Evolutionary conservation across 2,888 invertebrate species (phyloP), one percentile per base, ranked within the genome.

Genomic region (Acanthacorydalis orientalis): DNA sequence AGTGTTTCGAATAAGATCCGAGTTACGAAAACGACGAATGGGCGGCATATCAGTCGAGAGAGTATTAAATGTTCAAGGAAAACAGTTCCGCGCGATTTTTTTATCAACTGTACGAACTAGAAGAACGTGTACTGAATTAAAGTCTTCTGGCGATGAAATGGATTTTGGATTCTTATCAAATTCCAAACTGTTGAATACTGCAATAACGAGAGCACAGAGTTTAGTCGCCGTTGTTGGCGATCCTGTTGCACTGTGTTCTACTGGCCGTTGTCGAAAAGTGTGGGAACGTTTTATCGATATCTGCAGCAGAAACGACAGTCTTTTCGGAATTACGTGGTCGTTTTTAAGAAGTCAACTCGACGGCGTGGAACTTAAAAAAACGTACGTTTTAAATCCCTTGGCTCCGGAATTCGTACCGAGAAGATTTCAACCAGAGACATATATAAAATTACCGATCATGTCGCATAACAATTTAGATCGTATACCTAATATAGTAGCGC

Each of bases 21-120:
- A 86, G 57, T 63, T 89, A 47, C 68, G 86, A 31, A 84, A 84
- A 58, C 72, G 79, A 6, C 72, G 79, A 32, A 72, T 88, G 64
- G 75, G 75, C 52, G 79, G 80, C 49, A 80, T 88, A 41, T 82
- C 83, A 10, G 88, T 88, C 2, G 88, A 88, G 59, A 68, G 87
- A 49, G 86, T 88, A 3, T 68, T 85, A 10, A 88, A 88, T 64
- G 86, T 87, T 1, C 88, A 88, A 68, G 88, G 88, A 59, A 89
- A 88, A 59, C 87, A 89, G 64, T 89, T 87, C 60, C 72, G 86
- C 8, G 86, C 81, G 1, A 78, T 89, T 44, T 81, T 89, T 57
- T 67, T 89, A 49, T 85, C 85, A 37, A 86, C 86, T 0, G 83
- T 83, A 1, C 68, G 83, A 33, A 88, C 86, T 7, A 69, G 83